Evolutionary conservation across 2,797 vertebrate genomes (phyloP), one percentile per base, ranked within the genome.

Genomic region (Champsocephalus gunnari): DNA sequence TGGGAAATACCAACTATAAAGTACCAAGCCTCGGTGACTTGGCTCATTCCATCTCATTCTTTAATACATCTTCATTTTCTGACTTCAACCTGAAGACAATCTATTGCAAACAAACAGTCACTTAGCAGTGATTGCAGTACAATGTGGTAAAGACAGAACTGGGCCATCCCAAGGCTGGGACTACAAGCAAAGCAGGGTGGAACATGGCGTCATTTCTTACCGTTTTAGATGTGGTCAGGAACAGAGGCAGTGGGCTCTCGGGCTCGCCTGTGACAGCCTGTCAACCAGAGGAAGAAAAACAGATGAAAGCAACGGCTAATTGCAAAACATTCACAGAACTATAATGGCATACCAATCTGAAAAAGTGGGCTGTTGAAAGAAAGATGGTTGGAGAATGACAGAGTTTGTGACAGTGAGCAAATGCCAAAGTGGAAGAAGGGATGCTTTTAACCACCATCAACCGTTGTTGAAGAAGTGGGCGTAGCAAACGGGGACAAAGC

Each of bases 251-350:
- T 5, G 49, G 79, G 69, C 41, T 81, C 64, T 1, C 57, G 2
- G 53, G 80, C 47, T 83, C 11, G 44, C 43, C 74, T 72, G 76
- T 61, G 48, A 73, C 61, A 56, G 68, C 68, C 90, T 87, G 87
- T 90, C 78, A 89, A 85, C 84, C 34, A 82, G 12, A 86, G 55
- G 70, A 80, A 86, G 77, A 68, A 82, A 85, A 88, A 80, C 71
- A 75, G 56, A 83, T 80, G 53, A 65, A 83, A 84, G 70, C 80
- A 80, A 34, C 28, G 47, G 45, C 63, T 71, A 32, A 78, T 50
- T 77, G 64, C 19, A 69, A 77, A 24, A 75, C 76, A 4, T 3
- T 51, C 12, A 71, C 13, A 54, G 14, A 63, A 34, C 0, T 4
- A 59, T 64, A 66, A 77, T 4, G 64, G 43, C 56, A 41, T 14